Percentiles rank a stretch among this genome's conserved stretches.
phyloP scores from a whole-genome alignment of 2,888 invertebrate species.

The Biston stratarius region DNA sequence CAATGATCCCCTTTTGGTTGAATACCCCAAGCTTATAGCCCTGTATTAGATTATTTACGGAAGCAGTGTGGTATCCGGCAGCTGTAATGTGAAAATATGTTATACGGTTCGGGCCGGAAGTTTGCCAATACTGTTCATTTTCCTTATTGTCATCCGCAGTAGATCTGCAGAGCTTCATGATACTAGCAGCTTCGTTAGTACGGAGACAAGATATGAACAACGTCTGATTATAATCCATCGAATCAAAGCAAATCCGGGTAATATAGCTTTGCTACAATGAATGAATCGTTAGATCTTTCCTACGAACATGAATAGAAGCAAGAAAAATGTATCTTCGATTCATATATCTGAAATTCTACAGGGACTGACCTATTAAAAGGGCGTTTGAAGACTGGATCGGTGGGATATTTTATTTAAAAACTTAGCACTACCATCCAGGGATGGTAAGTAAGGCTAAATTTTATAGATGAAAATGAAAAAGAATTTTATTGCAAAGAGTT shows the following conservation, averaged over 20 bases:
- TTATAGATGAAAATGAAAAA: too few species aligned
- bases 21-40: too few species aligned
- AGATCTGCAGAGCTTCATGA: conserved; percentile 10
- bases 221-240: not conserved
- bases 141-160: conserved; percentile 20
- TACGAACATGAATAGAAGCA: too few species aligned
- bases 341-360: too few species aligned
- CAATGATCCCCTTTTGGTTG: too few species aligned
- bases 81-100: conserved; percentile 16
- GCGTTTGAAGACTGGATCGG: too few species aligned
- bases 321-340: too few species aligned
- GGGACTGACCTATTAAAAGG: too few species aligned
- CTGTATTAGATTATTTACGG: conserved; percentile 8
- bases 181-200: not conserved
- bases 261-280: conserved; percentile 1
- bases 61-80: conserved; percentile 9
- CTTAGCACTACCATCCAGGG: too few species aligned
- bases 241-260: not conserved
- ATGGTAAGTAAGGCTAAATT: too few species aligned
- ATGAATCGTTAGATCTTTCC: not conserved
- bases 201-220: not conserved
- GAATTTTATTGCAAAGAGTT: too few species aligned
- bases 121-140: conserved; percentile 14
- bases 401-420: too few species aligned
- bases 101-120: conserved; percentile 3